Percentiles rank a stretch among this genome's conserved stretches.
Evolutionary conservation across 2,888 invertebrate species (phyloP).

Genomic region (Eledona agricola): DNA sequence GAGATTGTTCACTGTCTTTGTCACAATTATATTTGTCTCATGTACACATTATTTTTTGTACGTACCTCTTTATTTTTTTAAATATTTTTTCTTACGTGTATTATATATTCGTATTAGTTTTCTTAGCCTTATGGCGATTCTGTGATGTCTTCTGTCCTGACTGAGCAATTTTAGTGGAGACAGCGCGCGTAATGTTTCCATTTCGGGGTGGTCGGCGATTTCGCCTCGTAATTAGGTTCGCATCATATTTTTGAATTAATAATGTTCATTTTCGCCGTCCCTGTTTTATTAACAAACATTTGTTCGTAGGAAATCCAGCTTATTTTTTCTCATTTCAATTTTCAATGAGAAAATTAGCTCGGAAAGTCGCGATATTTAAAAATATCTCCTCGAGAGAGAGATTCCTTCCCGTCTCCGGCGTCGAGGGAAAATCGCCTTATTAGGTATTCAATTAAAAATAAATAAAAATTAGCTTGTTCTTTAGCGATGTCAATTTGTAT

Average conservation of each 20-base stretch:
- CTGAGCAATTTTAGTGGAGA: too few relatives aligned
- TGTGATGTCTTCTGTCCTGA: too few relatives aligned
- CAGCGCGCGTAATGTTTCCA: too few relatives aligned
- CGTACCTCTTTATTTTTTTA: too few relatives aligned
- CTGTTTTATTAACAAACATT: constrained; percentile 40
- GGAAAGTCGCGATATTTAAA: constrained; percentile 40
- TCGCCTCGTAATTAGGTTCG: constrained; percentile 33
- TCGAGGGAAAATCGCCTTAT: constrained; percentile 43
- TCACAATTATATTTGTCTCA: too few relatives aligned
- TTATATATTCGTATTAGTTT: too few relatives aligned
- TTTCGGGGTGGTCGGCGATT: constrained; percentile 17
- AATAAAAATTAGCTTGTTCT: constrained; percentile 50
- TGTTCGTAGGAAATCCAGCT: constrained; percentile 38
- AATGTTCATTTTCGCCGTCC: constrained; percentile 39
- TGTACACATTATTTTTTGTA: too few relatives aligned
- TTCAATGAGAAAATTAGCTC: constrained; percentile 41
- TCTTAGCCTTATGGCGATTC: too few relatives aligned
- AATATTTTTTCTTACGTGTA: too few relatives aligned
- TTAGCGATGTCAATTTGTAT: constrained; percentile 50
- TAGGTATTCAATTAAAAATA: constrained; percentile 46
- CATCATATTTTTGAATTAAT: constrained; percentile 39
- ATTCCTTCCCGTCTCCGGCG: constrained; percentile 4
- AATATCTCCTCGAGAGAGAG: too few relatives aligned
- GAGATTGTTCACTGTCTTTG: too few relatives aligned
- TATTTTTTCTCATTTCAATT: constrained; percentile 42